Evolutionary conservation across 2,888 invertebrate genomes (phyloP).

Genomic region (Agrochola litura): DNA sequence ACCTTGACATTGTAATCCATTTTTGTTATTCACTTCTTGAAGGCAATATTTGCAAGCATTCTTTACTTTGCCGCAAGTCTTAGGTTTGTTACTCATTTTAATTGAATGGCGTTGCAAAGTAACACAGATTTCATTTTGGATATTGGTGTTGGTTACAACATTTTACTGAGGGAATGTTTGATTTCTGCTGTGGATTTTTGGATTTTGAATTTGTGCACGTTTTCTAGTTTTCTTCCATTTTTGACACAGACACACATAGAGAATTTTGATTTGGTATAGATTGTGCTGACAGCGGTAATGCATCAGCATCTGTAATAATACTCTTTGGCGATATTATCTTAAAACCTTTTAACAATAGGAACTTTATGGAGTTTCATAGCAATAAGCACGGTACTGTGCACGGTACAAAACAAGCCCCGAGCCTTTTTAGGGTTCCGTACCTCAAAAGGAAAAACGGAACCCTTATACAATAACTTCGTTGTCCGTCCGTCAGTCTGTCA

Average conservation of each 20-base stretch:
- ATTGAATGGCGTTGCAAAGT: not conserved
- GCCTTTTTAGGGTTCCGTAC: not conserved
- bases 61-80: constrained; percentile 67
- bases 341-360: not conserved
- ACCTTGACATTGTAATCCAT: constrained; percentile 79
- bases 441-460: no score
- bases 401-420: not conserved
- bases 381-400: no score
- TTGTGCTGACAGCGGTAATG: constrained; percentile 7
- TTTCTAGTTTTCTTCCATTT: constrained; percentile 8
- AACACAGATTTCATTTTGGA: constrained; percentile 45
- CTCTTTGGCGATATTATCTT: not conserved
- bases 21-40: constrained; percentile 71
- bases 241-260: constrained; percentile 1
- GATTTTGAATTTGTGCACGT: constrained; percentile 2
- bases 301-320: not conserved
- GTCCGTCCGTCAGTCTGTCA: no score
- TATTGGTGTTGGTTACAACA: constrained; percentile 12
- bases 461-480: no score
- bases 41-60: constrained; percentile 80
- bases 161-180: not conserved
- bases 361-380: not conserved
- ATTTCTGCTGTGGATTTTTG: not conserved
- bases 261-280: constrained; percentile 1
- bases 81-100: constrained; percentile 41